Base-by-base conservation (phyloP, 2,113 vertebrate genomes). In the Bos indicus region DNA sequence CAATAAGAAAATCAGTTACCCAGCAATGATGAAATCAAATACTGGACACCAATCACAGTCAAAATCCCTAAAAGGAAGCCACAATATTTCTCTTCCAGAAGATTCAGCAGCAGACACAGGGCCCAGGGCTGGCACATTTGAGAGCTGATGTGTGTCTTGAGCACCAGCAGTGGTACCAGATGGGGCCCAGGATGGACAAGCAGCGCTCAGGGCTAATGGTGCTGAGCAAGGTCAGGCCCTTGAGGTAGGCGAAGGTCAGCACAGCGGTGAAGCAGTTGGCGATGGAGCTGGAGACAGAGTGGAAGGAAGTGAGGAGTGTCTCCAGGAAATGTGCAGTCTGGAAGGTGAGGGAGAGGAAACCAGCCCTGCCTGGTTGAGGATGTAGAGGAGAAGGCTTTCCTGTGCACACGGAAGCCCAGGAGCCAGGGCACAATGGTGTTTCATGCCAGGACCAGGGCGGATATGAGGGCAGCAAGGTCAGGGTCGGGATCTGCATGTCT, bases 161-260 rank as follows among this genome's bases (percentile, higher is more conserved):
- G 57, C 12, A 40, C 67, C 7, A n/a, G 83, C 19, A 81, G 86
- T 5, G 52, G 40, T 91, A 82, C 95, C 97, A 98, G 57, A 93
- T 28, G 92, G 96, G 26, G n/a, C 78, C 94, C 54, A 96, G 51
- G 43, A 87, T 26, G 0, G 71, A 80, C 3, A 97, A 4, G 43
- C 88, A 95, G 91, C 56, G 17, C 62, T 94, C 67, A 0, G 23
- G 26, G 86, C 94, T 97, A 3, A 98, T 89, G 85, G 64, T 26
- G 0, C 87, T 95, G 67, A 98, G 94, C 25, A 98, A 36, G 48
- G 60, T 77, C 64, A 71, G 64, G 64, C n/a, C 60, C 19, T 0
- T 1, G 17, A 71, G n/a, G n/a, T 36, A 36, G 19, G 64, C 9
- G 5, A 36, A 71, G n/a, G 64, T 71, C n/a, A 71, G 64, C n/a